Conservation (phyloP, 2,888 invertebrate species). For the Trissolcus brochymenae region DNA sequence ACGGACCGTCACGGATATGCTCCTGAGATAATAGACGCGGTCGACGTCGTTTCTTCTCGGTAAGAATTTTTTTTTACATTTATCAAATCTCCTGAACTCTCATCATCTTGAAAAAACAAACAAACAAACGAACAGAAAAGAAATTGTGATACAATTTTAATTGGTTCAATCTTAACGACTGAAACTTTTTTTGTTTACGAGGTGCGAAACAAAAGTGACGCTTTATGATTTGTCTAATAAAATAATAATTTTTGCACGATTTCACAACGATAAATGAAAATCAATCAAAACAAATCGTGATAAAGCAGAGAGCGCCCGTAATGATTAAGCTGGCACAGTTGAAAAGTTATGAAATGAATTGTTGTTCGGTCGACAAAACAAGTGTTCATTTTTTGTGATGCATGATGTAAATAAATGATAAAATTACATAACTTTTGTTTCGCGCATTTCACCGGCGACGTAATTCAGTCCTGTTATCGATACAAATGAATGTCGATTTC, state of each 20-base stretch:
- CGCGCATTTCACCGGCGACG: constrained; percentile 23
- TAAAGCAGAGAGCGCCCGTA: constrained; percentile 42
- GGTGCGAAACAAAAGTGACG: constrained; percentile 8
- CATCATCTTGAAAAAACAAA: too few relatives aligned
- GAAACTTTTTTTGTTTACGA: not conserved
- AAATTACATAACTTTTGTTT: constrained; percentile 34
- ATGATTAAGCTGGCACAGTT: constrained; percentile 38
- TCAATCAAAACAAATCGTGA: constrained; percentile 45
- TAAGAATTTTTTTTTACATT: constrained; percentile 13
- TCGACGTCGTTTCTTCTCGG: constrained; percentile 40
- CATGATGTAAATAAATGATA: constrained; percentile 39
- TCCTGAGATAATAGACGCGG: constrained; percentile 54
- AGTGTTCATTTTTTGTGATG: constrained; percentile 38
- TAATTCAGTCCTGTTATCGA: too few relatives aligned
- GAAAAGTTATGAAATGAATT: constrained; percentile 49
- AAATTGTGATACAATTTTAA: too few relatives aligned
- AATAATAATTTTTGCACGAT: constrained; percentile 31
- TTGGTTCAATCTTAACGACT: not conserved
- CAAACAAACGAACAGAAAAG: too few relatives aligned
- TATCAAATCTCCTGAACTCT: too few relatives aligned
- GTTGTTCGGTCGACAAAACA: constrained; percentile 42
- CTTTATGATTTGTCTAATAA: constrained; percentile 18
- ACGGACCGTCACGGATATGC: constrained; percentile 52
- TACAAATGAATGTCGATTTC: too few relatives aligned
- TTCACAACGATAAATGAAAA: constrained; percentile 38